These are phyloP conservation scores for Falco novaeseelandiae DNA, from an alignment of 2,797 vertebrate genomes.

Conservation along the genomic window DNA sequence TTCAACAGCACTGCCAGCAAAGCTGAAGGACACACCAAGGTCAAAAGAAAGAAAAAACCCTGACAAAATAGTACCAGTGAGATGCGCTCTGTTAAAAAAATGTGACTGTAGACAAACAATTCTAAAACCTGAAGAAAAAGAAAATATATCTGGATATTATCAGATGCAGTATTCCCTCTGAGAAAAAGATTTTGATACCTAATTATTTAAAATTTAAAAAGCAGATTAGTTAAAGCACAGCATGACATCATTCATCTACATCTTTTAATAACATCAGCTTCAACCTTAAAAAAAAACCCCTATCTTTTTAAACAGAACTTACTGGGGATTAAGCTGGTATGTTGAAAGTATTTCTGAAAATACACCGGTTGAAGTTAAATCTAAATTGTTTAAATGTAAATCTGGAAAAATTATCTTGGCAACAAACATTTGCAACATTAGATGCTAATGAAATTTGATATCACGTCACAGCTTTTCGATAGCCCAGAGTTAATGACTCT, in stretches of 20 bases:
- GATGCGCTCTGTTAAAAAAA: fast-evolving
- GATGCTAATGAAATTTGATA: fast-evolving
- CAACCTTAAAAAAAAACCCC: neutral
- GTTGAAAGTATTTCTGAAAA: neutral
- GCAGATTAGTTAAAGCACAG: neutral
- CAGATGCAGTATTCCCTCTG: neutral
- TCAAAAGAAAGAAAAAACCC: neutral
- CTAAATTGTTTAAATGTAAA: neutral
- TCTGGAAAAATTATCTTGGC: neutral
- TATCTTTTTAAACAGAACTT: neutral
- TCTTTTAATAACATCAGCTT: slow-evolving; percentile 3
- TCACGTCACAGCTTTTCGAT: neutral
- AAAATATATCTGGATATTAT: neutral
- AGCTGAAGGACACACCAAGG: slow-evolving; percentile 35
- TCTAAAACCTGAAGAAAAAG: neutral
- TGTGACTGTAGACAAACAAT: neutral
- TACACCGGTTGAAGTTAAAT: neutral
- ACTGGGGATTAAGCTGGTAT: neutral
- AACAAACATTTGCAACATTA: neutral
- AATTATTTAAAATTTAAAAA: neutral
- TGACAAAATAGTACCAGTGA: neutral
- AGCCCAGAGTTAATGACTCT: neutral
- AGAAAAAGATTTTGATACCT: neutral
- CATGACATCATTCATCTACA: neutral
- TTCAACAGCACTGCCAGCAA: neutral